Conservation (phyloP, 2,888 invertebrate species). For the Amitus sp. region DNA sequence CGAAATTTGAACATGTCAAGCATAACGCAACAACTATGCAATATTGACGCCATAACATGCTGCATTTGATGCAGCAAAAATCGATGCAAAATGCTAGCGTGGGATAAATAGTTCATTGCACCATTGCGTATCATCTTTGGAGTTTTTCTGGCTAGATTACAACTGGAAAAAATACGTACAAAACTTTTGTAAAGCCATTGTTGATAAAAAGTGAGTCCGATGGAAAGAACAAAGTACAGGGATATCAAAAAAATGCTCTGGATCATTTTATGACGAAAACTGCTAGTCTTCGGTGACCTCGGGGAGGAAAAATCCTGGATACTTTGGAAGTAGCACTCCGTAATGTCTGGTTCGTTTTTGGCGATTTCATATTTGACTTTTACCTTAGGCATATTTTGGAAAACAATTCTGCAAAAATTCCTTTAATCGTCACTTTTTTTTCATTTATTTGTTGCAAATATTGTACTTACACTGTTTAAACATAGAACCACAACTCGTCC, state of each 20-base stretch:
- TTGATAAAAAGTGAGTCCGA: slow-evolving; percentile 97
- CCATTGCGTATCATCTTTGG: too few relatives aligned
- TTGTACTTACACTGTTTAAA: not conserved
- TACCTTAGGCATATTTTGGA: slow-evolving; percentile 57
- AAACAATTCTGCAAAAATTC: slow-evolving; percentile 2
- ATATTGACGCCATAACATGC: too few relatives aligned
- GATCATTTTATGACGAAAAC: slow-evolving; percentile 52
- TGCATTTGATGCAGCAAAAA: too few relatives aligned
- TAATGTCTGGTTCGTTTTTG: slow-evolving; percentile 54
- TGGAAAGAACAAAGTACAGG: slow-evolving; percentile 90
- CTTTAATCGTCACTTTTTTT: not conserved
- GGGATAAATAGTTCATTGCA: too few relatives aligned
- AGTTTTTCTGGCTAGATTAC: too few relatives aligned
- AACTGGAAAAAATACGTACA: slow-evolving; percentile 49
- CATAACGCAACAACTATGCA: too few relatives aligned
- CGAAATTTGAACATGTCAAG: too few relatives aligned
- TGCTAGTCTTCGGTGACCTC: slow-evolving; percentile 43
- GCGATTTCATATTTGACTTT: slow-evolving; percentile 62
- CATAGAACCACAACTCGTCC: not conserved
- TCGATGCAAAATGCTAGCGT: too few relatives aligned
- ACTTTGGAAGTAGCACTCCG: slow-evolving; percentile 56
- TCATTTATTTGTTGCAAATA: not conserved
- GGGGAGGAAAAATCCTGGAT: slow-evolving; percentile 51
- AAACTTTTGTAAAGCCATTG: slow-evolving; percentile 87
- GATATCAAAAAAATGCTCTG: slow-evolving; percentile 72